Evolutionary conservation across 92 coral and sea anemone genomes (phyloP).

Genomic region (Parazoanthus darwini): DNA sequence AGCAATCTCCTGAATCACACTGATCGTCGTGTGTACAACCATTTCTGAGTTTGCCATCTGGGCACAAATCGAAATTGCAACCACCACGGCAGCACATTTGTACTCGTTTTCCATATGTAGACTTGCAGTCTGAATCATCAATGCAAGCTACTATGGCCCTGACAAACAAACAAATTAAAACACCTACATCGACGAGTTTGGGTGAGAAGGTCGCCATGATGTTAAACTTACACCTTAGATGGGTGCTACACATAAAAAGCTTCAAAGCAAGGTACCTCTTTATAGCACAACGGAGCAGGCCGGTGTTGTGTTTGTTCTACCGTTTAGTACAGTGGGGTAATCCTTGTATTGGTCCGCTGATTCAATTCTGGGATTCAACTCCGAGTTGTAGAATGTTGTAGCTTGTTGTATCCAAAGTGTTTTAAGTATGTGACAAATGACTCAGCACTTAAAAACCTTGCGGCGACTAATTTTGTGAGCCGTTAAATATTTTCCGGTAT

Average conservation of each 20-base stretch:
- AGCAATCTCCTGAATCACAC: constrained; percentile 2
- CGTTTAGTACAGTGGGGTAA: not conserved
- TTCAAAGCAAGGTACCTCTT: not conserved
- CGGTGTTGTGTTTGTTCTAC: not conserved
- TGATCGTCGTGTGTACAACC: not conserved
- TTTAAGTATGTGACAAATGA: not conserved
- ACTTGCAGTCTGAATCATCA: constrained; percentile 3
- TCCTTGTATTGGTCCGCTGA: not conserved
- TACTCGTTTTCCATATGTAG: not conserved
- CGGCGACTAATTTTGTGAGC: not conserved
- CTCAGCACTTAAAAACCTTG: not conserved
- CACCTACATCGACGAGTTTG: not conserved
- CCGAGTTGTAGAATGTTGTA: not conserved
- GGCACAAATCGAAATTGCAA: not conserved
- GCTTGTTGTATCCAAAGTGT: not conserved
- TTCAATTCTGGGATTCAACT: not conserved
- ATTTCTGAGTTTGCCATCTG: not conserved
- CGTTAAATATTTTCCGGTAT: not conserved
- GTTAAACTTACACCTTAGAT: not conserved
- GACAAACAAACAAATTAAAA: not conserved
- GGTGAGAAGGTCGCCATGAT: not conserved
- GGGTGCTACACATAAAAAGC: not conserved
- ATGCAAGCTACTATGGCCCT: not conserved
- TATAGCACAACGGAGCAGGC: not conserved
- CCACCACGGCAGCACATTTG: not conserved